phyloP scores from a whole-genome alignment of 2,888 invertebrate species.

The Apodemia duryi region DNA sequence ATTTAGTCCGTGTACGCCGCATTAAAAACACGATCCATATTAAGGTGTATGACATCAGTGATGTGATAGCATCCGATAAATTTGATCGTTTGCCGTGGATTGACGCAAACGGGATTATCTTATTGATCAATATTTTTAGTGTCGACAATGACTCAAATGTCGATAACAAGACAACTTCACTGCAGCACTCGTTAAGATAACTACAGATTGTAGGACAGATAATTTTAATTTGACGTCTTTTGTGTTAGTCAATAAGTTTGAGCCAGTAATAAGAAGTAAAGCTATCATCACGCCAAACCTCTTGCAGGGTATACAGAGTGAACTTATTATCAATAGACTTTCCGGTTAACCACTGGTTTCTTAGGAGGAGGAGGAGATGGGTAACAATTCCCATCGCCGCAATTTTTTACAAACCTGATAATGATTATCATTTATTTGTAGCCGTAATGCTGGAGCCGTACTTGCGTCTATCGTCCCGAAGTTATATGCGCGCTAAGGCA shows the following conservation, averaged over 20 bases:
- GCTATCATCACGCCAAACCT: too few relatives aligned
- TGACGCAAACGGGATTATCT: constrained; percentile 42
- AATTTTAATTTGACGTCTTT: not conserved
- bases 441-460: too few relatives aligned
- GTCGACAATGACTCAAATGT: constrained; percentile 30
- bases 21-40: constrained; percentile 34
- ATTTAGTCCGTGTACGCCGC: constrained; percentile 21
- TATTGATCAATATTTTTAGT: constrained; percentile 32
- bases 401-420: too few relatives aligned
- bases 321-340: too few relatives aligned
- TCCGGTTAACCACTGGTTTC: too few relatives aligned
- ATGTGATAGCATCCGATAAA: constrained; percentile 34
- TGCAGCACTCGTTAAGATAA: constrained; percentile 16
- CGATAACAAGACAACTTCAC: constrained; percentile 33
- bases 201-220: constrained; percentile 7
- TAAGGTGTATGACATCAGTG: constrained; percentile 38
- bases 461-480: too few relatives aligned
- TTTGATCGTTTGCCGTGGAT: constrained; percentile 29
- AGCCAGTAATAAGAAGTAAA: too few relatives aligned
- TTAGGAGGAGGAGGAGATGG: too few relatives aligned
- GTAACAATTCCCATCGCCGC: too few relatives aligned
- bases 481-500: too few relatives aligned
- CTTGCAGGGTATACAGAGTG: too few relatives aligned
- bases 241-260: not conserved
- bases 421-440: too few relatives aligned